Evolutionary conservation across 1,140 invertebrate species (phyloP), one percentile per base, ranked within the genome.

Genomic region (Lucilia cuprina): DNA sequence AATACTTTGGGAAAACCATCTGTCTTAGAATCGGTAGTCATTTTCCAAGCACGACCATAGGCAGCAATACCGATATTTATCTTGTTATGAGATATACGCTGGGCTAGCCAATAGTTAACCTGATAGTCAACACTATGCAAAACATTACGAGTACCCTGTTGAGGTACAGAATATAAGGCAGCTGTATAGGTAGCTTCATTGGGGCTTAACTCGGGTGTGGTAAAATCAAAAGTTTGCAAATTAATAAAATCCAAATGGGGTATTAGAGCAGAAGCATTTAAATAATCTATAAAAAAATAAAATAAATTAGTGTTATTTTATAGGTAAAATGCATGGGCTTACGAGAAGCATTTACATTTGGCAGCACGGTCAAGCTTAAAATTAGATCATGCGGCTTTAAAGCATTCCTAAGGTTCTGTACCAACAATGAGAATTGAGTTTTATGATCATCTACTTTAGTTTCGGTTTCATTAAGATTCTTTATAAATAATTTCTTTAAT

Each of bases 61-160:
- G 95, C 94, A 1, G 96, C 94, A 74, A 99, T 94, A 3, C 96
- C 97, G 4, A 98, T 88, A 5, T 98, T 93, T 0, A 99, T 91
- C 91, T 98, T 98, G 25, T 92, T 92, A 5, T 93, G 93, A 12
- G 94, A 93, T 4, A 94, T 94, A 70, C 77, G 94, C 82, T 93
- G 91, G 19, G 93, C 91, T 5, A 94, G 84, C 94, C 95, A 95
- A 88, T 93, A 93, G 65, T 90, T 92, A 10, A 95, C 92, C 85
- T 93, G 91, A 25, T 91, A 92, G 80, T 96, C 94, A 30, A 94
- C 92, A 86, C 96, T 96, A 75, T 94, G 93, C 25, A 95, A 92
- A 1, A 92, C 90, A 85, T 94, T 93, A 34, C 95, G 93, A 47
- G 86, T 88, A 5, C 77, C 41, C 82, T 89, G 85, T 80, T 94